Conservation (phyloP, 2,797 vertebrate genomes). For the Crocidura indochinensis region DNA sequence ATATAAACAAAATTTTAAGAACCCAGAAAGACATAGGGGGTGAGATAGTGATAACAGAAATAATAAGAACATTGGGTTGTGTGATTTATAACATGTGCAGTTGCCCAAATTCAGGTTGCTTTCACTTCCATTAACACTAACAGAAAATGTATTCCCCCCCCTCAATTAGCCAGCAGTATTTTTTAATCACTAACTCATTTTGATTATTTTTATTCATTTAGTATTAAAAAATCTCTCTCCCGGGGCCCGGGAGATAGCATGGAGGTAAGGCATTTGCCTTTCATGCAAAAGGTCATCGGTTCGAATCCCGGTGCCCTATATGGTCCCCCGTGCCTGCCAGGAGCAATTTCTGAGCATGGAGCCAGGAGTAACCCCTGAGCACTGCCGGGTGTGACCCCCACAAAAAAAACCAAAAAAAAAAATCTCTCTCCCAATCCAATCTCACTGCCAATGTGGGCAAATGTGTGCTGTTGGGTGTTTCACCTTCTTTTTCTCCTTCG, state of each 20-base stretch:
- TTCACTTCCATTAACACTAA: background rate
- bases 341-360: too few relatives aligned
- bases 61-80: background rate
- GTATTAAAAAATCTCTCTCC: background rate
- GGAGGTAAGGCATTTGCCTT: too few relatives aligned
- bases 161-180: background rate
- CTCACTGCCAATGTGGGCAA: conserved; percentile 54
- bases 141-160: background rate
- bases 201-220: conserved; percentile 28
- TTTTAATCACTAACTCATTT: conserved; percentile 34
- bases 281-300: too few relatives aligned
- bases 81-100: background rate
- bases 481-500: too few relatives aligned
- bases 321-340: too few relatives aligned
- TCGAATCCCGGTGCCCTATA: too few relatives aligned
- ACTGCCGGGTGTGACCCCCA: too few relatives aligned
- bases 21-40: background rate
- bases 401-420: too few relatives aligned
- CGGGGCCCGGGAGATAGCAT: too few relatives aligned
- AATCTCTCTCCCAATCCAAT: background rate
- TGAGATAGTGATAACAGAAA: background rate
- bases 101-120: background rate
- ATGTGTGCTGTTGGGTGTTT: too few relatives aligned
- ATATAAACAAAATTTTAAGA: background rate
- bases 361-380: too few relatives aligned